phyloP scores from a whole-genome alignment of 2,888 invertebrate genomes.

The Heliconius sara region DNA sequence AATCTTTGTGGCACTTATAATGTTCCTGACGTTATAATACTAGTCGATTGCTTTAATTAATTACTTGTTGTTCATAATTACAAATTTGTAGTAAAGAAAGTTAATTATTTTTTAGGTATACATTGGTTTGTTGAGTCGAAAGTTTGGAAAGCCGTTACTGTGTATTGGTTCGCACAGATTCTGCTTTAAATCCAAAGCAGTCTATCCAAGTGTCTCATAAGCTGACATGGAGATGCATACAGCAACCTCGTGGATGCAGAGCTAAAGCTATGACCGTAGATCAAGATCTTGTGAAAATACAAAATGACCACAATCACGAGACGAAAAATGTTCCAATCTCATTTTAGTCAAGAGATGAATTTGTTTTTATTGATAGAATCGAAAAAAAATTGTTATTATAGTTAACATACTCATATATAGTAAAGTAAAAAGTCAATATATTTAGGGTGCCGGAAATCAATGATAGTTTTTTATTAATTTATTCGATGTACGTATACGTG shows the following conservation, averaged over 20 bases:
- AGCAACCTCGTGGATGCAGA: slow-evolving; percentile 56
- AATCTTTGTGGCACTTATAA: not conserved
- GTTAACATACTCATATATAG: not conserved
- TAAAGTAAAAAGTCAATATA: not conserved
- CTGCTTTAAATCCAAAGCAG: slow-evolving; percentile 38
- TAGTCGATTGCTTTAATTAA: not conserved
- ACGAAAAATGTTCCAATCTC: not conserved
- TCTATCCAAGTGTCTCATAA: slow-evolving; percentile 4
- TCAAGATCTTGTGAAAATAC: slow-evolving; percentile 42
- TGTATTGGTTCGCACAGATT: slow-evolving; percentile 48
- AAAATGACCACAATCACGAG: slow-evolving; percentile 40
- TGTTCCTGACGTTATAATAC: not conserved
- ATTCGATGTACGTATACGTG: too few relatives aligned
- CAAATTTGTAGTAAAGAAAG: not conserved
- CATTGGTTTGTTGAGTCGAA: slow-evolving; percentile 31
- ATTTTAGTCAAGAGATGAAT: not conserved
- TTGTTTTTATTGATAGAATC: not conserved
- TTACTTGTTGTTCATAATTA: not conserved
- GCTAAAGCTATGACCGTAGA: slow-evolving; percentile 51
- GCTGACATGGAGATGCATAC: slow-evolving; percentile 52
- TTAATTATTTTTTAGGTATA: slow-evolving; percentile 18
- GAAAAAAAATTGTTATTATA: not conserved
- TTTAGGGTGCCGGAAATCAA: not conserved
- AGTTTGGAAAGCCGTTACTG: slow-evolving; percentile 49
- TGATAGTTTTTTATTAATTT: not conserved